A percentile compares a stretch with the other conserved stretches of the same genome.
phyloP scores from a whole-genome alignment of 2,888 invertebrate species.

The Tinea semifulvella region DNA sequence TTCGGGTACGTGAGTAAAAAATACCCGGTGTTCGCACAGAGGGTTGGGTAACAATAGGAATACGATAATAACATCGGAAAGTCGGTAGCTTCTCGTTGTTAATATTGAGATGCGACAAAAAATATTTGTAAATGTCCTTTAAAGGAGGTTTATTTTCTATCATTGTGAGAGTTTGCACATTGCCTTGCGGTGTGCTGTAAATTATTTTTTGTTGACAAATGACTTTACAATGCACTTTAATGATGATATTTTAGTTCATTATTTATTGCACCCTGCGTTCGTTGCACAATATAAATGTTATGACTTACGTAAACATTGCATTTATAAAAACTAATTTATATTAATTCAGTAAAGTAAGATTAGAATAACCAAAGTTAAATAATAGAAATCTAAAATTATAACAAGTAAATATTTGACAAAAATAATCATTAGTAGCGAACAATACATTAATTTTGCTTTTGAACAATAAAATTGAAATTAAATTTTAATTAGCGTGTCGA shows the following conservation, averaged over 20 bases:
- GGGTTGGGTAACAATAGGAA: slow-evolving; percentile 43
- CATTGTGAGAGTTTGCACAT: slow-evolving; percentile 6
- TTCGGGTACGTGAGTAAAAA: slow-evolving; percentile 33
- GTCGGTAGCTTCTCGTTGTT: slow-evolving; percentile 62
- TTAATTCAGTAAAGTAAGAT: too few relatives aligned
- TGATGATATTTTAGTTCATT: too few relatives aligned
- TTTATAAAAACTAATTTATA: too few relatives aligned
- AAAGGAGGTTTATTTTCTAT: not conserved
- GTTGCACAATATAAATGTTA: too few relatives aligned
- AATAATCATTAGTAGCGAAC: too few relatives aligned
- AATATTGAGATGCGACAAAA: slow-evolving; percentile 39
- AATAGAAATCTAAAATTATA: too few relatives aligned
- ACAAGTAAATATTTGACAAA: too few relatives aligned
- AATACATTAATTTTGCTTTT: slow-evolving; percentile 18
- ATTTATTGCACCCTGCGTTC: too few relatives aligned
- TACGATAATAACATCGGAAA: slow-evolving; percentile 55
- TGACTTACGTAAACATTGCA: too few relatives aligned
- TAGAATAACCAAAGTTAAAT: too few relatives aligned
- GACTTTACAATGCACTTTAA: not conserved
- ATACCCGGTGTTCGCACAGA: slow-evolving; percentile 42
- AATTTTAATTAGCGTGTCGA: slow-evolving; percentile 47
- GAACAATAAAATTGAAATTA: slow-evolving; percentile 33
- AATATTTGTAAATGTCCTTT: slow-evolving; percentile 20
- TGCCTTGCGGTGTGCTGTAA: not conserved
- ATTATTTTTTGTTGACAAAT: not conserved